Evolutionary conservation across 2,888 invertebrate species (phyloP).

Genomic region (Ophion obscuratus): DNA sequence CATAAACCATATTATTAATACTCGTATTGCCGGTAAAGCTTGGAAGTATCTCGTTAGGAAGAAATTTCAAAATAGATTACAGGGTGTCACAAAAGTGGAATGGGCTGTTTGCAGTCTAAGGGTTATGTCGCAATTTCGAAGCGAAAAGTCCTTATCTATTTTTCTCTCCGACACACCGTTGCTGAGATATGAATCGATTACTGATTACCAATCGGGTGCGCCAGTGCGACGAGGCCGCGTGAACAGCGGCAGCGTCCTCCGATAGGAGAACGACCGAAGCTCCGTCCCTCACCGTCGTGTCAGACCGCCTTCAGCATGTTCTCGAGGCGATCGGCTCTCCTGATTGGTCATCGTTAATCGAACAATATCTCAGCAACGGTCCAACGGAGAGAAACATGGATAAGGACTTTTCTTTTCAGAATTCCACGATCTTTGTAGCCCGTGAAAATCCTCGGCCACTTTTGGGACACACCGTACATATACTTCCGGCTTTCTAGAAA

Average conservation of each 20-base stretch:
- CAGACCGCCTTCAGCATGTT: no score
- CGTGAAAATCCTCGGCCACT: background rate
- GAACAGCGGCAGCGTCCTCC: no score
- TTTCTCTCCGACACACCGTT: no score
- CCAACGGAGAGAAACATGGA: background rate
- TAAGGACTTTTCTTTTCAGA: background rate
- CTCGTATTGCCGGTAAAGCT: background rate
- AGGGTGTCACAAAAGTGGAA: background rate
- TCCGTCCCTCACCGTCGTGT: no score
- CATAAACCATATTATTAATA: conserved; percentile 17
- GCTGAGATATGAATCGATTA: background rate
- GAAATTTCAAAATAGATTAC: conserved; percentile 15
- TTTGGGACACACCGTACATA: background rate
- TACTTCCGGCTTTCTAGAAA: background rate
- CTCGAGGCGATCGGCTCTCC: background rate
- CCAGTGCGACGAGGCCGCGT: no score
- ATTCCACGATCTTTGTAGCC: background rate
- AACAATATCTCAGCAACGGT: background rate
- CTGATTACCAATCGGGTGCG: background rate
- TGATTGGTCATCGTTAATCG: background rate
- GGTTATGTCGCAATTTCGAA: background rate
- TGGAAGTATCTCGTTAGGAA: conserved; percentile 18
- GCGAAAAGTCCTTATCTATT: background rate
- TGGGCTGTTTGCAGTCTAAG: background rate
- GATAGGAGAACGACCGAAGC: no score